Conservation (phyloP, 2,113 vertebrate genomes). For the Thalassarche chlororhynchos region DNA sequence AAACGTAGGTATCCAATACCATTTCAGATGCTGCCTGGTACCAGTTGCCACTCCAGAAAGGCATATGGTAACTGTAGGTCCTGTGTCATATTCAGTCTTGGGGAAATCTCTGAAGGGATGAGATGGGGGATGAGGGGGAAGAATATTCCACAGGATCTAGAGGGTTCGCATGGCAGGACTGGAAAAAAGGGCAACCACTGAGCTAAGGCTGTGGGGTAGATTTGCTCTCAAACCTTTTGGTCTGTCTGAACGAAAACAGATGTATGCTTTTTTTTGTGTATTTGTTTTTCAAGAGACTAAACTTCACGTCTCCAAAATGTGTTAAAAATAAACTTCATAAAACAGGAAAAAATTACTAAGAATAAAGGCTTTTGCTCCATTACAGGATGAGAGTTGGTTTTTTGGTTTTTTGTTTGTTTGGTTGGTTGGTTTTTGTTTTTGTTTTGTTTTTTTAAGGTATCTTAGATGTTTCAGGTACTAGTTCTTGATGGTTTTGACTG, state of each 20-base stretch:
- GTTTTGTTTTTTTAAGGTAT: not conserved
- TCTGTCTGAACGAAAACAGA: not conserved
- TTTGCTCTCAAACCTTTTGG: not conserved
- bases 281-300: not conserved
- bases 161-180: not conserved
- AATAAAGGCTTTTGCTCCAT: not conserved
- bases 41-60: not conserved
- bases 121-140: not conserved
- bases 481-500: not conserved
- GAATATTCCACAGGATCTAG: not conserved
- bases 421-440: not conserved
- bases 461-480: not conserved
- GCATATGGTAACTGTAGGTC: not conserved
- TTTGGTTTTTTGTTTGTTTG: too few species aligned
- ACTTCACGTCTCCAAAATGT: not conserved
- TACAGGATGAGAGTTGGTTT: not conserved
- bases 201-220: not conserved
- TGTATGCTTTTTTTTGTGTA: too few species aligned
- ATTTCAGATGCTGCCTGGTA: not conserved
- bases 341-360: not conserved
- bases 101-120: not conserved
- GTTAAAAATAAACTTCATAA: not conserved
- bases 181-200: not conserved
- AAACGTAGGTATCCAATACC: not conserved
- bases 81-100: too few species aligned